Evolutionary conservation across 2,797 vertebrate genomes (phyloP).

Genomic region (Notolepis coatsorum): DNA sequence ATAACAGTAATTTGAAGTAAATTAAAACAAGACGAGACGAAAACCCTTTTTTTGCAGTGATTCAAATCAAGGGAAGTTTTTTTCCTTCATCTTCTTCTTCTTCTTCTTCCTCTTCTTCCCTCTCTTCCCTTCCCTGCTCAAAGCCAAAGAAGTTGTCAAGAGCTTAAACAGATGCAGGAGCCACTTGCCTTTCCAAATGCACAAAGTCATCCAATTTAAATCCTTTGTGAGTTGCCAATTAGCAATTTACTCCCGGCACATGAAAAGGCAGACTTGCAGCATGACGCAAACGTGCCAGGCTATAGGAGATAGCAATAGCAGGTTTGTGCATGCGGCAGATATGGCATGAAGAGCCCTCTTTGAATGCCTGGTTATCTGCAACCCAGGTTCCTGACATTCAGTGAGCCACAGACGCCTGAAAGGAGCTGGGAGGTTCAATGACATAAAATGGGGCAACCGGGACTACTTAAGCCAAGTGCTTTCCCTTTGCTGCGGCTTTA

Average conservation of each 20-base stretch:
- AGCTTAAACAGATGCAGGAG: conserved; percentile 57
- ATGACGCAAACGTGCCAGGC: conserved; percentile 44
- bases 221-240: conserved; percentile 77
- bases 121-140: conserved; percentile 40
- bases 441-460: conserved; percentile 50
- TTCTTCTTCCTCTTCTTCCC: too few species aligned
- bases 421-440: conserved; percentile 45
- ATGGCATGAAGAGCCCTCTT: conserved; percentile 45
- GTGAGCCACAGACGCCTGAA: conserved; percentile 40
- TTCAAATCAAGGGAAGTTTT: conserved; percentile 45
- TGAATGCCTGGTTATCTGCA: conserved; percentile 67
- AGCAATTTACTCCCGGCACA: conserved; percentile 67
- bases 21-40: conserved; percentile 46
- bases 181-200: conserved; percentile 57
- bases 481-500: conserved; percentile 56
- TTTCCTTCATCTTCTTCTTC: conserved; percentile 38
- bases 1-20: conserved; percentile 38
- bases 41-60: conserved; percentile 28
- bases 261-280: conserved; percentile 67
- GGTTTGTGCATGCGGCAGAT: conserved; percentile 27
- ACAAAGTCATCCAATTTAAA: conserved; percentile 68
- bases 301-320: conserved; percentile 38
- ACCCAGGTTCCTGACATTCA: conserved; percentile 49
- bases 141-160: conserved; percentile 62
- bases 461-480: conserved; percentile 64